Conservation (phyloP, 2,888 invertebrate species). For the Mycalesis mineus region DNA sequence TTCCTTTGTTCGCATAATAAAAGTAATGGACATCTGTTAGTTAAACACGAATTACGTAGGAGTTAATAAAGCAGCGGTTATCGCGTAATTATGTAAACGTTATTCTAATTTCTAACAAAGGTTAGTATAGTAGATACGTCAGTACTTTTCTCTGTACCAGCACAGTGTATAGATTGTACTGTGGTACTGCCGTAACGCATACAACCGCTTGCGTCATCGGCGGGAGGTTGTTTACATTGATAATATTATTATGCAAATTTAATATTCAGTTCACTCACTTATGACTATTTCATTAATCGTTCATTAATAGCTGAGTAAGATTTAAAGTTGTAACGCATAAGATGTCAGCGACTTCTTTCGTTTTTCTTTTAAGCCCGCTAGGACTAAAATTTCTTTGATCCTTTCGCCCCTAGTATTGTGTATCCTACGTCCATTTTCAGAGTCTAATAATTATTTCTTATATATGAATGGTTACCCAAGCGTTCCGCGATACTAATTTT, state of each 20-base stretch:
- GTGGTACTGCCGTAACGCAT: slow-evolving; percentile 5
- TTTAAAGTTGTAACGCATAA: no score
- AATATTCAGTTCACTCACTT: slow-evolving; percentile 8
- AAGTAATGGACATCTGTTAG: neutral
- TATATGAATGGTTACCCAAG: no score
- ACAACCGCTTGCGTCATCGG: slow-evolving; percentile 17
- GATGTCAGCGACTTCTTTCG: no score
- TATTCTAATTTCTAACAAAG: slow-evolving; percentile 23
- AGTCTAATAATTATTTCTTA: no score
- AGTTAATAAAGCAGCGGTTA: slow-evolving; percentile 7
- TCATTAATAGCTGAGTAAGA: no score
- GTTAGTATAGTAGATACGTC: slow-evolving; percentile 7
- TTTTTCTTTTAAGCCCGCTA: no score
- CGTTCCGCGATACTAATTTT: no score
- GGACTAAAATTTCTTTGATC: no score
- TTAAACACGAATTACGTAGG: slow-evolving; percentile 3
- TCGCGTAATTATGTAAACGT: slow-evolving; percentile 17
- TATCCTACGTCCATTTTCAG: no score
- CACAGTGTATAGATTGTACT: no score
- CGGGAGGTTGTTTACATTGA: slow-evolving; percentile 14
- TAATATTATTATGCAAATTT: slow-evolving; percentile 16
- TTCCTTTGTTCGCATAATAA: neutral
- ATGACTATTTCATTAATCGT: neutral
- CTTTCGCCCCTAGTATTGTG: no score
- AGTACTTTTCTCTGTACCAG: slow-evolving; percentile 14